Conservation (phyloP, 2,797 vertebrate species). For the Catamblyrhynchus diadema region DNA sequence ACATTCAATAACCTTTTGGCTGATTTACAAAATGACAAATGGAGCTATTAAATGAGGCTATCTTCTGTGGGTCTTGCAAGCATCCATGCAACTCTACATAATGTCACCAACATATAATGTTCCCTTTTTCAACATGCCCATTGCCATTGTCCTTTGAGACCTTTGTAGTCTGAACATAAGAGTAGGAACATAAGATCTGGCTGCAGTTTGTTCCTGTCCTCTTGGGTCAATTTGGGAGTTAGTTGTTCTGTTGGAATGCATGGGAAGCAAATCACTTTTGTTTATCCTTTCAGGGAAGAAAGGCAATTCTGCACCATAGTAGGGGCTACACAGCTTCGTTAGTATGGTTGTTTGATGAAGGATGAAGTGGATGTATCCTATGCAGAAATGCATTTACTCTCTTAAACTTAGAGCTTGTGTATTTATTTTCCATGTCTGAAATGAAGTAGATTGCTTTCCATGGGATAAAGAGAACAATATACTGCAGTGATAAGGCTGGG, state of each 20-base stretch:
- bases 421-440: not conserved
- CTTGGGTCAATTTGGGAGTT: not conserved
- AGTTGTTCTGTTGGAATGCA: not conserved
- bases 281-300: not conserved
- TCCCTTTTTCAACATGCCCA: not conserved
- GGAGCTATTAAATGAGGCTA: not conserved
- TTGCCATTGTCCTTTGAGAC: not conserved
- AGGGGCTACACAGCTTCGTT: not conserved
- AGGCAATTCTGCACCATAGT: not conserved
- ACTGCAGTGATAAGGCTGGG: not conserved
- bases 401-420: not conserved
- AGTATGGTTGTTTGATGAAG: not conserved
- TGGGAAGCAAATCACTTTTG: not conserved
- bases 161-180: not conserved
- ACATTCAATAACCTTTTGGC: not conserved
- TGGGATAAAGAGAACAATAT: not conserved
- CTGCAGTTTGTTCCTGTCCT: not conserved
- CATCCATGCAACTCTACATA: not conserved
- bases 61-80: not conserved
- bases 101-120: not conserved
- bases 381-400: not conserved
- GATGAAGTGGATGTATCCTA: not conserved
- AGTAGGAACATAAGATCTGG: not conserved
- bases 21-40: not conserved
- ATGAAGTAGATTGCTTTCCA: not conserved